These are phyloP conservation scores for Tetanocera ferruginea DNA, from an alignment of 2,888 invertebrate genomes.

Conservation along the genomic window DNA sequence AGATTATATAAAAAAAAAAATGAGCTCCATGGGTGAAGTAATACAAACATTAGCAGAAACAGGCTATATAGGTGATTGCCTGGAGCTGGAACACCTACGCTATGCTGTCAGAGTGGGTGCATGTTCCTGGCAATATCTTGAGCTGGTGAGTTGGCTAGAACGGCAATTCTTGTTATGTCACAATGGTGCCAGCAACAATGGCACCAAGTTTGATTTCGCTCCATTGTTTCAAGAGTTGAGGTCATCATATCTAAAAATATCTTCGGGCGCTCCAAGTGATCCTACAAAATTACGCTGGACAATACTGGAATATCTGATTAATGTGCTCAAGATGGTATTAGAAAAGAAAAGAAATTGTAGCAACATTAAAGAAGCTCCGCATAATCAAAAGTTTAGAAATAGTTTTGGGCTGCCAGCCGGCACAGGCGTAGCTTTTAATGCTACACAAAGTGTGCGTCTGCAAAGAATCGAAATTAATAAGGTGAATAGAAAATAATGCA, in stretches of 20 bases:
- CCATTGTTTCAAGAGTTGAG: constrained; percentile 4
- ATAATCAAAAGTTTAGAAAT: background rate
- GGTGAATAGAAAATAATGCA: background rate
- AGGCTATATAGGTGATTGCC: constrained; percentile 20
- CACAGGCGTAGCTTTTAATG: no score
- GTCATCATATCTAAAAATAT: constrained; percentile 8
- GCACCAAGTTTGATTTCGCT: background rate
- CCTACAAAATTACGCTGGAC: background rate
- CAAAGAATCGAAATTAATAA: background rate
- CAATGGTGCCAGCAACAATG: background rate
- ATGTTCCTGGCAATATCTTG: constrained; percentile 48
- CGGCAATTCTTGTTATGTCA: background rate
- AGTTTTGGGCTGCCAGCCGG: no score
- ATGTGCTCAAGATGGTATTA: background rate
- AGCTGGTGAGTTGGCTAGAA: constrained; percentile 46
- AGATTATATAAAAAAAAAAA: background rate
- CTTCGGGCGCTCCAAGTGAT: background rate
- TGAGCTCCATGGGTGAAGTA: background rate
- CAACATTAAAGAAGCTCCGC: no score
- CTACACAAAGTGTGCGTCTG: background rate
- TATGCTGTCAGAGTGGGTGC: constrained; percentile 48
- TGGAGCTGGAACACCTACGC: constrained; percentile 20
- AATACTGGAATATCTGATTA: constrained; percentile 10
- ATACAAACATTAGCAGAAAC: background rate
- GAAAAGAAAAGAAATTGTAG: background rate